Percentiles rank a stretch among this genome's conserved stretches.
Conservation (phyloP, 2,797 vertebrate species). For the Trachurus trachurus region DNA sequence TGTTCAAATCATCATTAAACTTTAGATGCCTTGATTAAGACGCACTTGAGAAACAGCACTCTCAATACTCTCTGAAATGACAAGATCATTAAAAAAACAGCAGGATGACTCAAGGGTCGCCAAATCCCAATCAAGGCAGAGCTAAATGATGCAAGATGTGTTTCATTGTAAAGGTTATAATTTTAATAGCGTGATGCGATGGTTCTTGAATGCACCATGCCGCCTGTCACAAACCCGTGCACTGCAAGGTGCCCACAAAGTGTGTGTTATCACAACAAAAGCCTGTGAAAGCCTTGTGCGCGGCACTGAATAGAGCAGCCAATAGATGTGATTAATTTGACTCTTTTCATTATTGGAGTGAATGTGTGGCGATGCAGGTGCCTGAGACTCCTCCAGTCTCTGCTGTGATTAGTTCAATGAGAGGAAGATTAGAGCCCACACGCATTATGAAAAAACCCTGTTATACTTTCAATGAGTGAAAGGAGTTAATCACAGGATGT, state of each 20-base stretch:
- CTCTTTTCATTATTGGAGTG: slow-evolving; percentile 26
- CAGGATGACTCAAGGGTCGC: slow-evolving; percentile 27
- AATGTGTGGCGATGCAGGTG: slow-evolving; percentile 54
- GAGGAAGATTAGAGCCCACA: slow-evolving; percentile 39
- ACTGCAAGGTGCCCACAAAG: neutral
- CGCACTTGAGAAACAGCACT: slow-evolving; percentile 26
- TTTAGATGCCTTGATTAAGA: slow-evolving; percentile 45
- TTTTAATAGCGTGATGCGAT: neutral
- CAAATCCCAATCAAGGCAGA: slow-evolving; percentile 20
- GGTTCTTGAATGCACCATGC: neutral
- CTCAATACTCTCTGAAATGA: slow-evolving; percentile 19
- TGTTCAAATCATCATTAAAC: slow-evolving; percentile 32
- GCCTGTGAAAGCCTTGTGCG: slow-evolving; percentile 9
- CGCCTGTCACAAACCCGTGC: neutral
- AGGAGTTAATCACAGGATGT: slow-evolving; percentile 60
- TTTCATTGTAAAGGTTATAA: neutral
- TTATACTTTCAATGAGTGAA: slow-evolving; percentile 35
- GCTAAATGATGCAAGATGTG: slow-evolving; percentile 6
- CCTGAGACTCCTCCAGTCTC: slow-evolving; percentile 21
- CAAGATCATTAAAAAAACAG: slow-evolving; percentile 54
- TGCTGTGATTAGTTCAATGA: slow-evolving; percentile 53
- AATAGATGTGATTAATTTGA: slow-evolving; percentile 37
- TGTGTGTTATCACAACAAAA: neutral
- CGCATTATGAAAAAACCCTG: slow-evolving; percentile 32
- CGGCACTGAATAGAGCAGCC: slow-evolving; percentile 17